These are phyloP conservation scores for Callyntrura sp. DNA, from an alignment of 2,888 invertebrate genomes.

Conservation along the genomic window DNA sequence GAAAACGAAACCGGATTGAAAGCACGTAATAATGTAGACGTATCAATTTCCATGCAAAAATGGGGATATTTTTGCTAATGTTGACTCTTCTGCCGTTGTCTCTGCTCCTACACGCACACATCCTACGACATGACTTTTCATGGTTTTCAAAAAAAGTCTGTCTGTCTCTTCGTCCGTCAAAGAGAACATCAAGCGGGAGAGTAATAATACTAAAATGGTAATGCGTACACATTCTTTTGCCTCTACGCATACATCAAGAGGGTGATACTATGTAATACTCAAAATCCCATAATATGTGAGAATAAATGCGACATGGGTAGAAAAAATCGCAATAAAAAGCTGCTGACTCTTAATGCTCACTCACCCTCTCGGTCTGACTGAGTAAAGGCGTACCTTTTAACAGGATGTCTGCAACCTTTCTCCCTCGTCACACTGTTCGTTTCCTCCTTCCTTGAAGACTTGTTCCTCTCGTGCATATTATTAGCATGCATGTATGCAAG, in stretches of 20 bases:
- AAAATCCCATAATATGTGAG: background rate
- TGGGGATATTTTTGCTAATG: slow-evolving; percentile 61
- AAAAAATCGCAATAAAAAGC: slow-evolving; percentile 47
- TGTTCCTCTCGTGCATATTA: slow-evolving; percentile 3
- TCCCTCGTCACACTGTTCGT: slow-evolving; percentile 33
- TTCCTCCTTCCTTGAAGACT: slow-evolving; percentile 48
- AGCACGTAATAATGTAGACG: slow-evolving; percentile 21
- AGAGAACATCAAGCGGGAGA: background rate
- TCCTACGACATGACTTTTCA: slow-evolving; percentile 44
- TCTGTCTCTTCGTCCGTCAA: slow-evolving; percentile 7
- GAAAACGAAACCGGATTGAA: slow-evolving; percentile 44
- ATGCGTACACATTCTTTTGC: slow-evolving; percentile 19
- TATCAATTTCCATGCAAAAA: slow-evolving; percentile 64
- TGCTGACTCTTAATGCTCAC: slow-evolving; percentile 43
- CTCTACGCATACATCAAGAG: background rate
- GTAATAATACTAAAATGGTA: slow-evolving; percentile 49
- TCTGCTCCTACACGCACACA: slow-evolving; percentile 1
- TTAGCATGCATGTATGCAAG: slow-evolving; percentile 54
- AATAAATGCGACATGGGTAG: slow-evolving; percentile 5
- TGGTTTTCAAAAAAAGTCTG: slow-evolving; percentile 34
- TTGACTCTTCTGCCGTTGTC: slow-evolving; percentile 66
- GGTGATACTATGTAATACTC: background rate
- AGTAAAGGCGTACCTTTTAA: slow-evolving; percentile 59
- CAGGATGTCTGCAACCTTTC: slow-evolving; percentile 59
- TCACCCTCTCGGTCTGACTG: slow-evolving; percentile 44